A percentile compares a stretch with the other conserved stretches of the same genome.
These are phyloP conservation scores for Oxyura jamaicensis DNA, from an alignment of 2,113 vertebrate species.

Conservation along the genomic window DNA sequence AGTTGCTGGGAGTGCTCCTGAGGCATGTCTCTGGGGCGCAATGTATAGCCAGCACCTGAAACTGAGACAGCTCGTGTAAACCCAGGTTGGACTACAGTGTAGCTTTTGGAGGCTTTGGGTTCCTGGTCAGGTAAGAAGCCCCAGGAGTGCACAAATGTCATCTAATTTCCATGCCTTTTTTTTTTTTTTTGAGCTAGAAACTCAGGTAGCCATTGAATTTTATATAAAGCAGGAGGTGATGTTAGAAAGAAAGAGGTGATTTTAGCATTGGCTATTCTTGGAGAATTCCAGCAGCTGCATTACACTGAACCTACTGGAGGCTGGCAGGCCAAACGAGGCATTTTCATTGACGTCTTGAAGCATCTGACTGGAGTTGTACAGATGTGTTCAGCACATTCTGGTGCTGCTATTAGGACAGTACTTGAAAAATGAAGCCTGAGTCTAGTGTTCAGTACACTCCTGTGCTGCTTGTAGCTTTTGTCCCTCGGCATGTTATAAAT, in stretches of 20 bases:
- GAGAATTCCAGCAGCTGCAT: neutral
- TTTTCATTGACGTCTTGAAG: neutral
- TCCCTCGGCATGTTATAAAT: neutral
- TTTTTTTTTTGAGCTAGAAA: neutral
- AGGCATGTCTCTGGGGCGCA: neutral
- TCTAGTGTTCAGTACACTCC: neutral
- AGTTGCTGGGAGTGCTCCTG: neutral
- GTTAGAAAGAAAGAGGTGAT: neutral
- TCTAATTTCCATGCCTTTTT: neutral
- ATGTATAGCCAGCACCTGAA: rapidly evolving
- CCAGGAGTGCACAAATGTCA: neutral
- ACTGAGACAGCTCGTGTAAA: neutral
- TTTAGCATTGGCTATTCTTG: neutral
- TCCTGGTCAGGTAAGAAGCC: neutral
- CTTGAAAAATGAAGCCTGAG: neutral
- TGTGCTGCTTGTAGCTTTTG: neutral
- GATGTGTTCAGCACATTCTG: neutral
- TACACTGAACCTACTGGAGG: neutral
- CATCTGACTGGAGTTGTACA: too few relatives aligned
- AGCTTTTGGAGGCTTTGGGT: neutral
- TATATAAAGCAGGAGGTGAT: rapidly evolving
- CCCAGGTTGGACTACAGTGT: neutral
- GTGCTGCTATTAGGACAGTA: neutral
- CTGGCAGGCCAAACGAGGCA: neutral
- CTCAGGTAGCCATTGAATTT: neutral